Percentiles rank a stretch among this genome's conserved stretches.
These are phyloP conservation scores for Dendrolimus punctatus DNA, from an alignment of 1,140 invertebrate species.

Conservation along the genomic window DNA sequence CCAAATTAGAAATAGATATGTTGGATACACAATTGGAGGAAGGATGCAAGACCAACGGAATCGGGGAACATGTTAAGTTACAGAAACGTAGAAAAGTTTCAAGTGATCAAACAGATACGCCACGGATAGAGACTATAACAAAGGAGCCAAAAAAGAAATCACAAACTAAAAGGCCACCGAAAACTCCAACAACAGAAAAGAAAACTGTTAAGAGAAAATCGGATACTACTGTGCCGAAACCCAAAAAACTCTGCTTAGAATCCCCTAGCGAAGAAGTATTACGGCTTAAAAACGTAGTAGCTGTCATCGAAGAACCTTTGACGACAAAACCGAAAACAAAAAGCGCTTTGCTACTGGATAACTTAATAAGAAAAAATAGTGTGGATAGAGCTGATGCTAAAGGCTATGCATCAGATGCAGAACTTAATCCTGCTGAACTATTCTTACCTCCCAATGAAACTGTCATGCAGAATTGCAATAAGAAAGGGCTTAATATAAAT, in stretches of 20 bases:
- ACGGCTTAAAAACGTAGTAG: slow-evolving; percentile 34
- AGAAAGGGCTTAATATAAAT: slow-evolving; percentile 64
- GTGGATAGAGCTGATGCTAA: slow-evolving; percentile 65
- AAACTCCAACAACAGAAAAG: slow-evolving; percentile 38
- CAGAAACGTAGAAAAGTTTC: slow-evolving; percentile 73
- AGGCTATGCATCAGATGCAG: slow-evolving; percentile 43
- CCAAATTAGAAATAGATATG: slow-evolving; percentile 67
- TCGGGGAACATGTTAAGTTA: slow-evolving; percentile 69
- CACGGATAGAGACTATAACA: slow-evolving; percentile 40
- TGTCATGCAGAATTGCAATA: slow-evolving; percentile 34
- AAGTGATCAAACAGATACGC: slow-evolving; percentile 45
- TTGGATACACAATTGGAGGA: slow-evolving; percentile 62
- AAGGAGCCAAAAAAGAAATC: slow-evolving; percentile 54
- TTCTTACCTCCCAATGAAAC: slow-evolving; percentile 53
- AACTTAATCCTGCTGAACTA: slow-evolving; percentile 57
- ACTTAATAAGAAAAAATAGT: slow-evolving; percentile 72
- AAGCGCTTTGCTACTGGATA: slow-evolving; percentile 67
- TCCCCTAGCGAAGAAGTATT: slow-evolving; percentile 31
- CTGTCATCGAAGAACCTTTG: slow-evolving; percentile 33
- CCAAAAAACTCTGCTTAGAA: slow-evolving; percentile 45
- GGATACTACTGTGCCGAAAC: slow-evolving; percentile 30
- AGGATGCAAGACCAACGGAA: slow-evolving; percentile 63
- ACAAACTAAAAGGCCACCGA: slow-evolving; percentile 39
- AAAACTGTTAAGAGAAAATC: slow-evolving; percentile 50
- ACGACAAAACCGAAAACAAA: slow-evolving; percentile 61